These are phyloP conservation scores for Phocides pigmalion DNA, from an alignment of 1,140 invertebrate genomes.

Conservation along the genomic window DNA sequence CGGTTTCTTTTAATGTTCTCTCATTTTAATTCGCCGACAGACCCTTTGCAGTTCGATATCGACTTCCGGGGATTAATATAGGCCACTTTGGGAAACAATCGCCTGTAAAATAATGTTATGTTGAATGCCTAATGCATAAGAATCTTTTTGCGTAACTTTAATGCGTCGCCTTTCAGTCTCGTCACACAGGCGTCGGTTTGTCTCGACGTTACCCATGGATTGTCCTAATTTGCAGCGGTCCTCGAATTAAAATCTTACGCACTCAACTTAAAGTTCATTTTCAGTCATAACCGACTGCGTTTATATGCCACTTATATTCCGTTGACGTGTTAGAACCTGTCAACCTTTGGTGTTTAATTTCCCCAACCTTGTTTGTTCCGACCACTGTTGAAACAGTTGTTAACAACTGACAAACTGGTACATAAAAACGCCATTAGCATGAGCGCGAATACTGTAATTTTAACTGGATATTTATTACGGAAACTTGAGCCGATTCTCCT, in stretches of 20 bases:
- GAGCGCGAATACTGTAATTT: background rate
- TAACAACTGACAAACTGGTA: background rate
- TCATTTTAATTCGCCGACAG: too few relatives aligned
- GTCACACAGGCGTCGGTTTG: conserved; percentile 1
- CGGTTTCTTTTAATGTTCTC: too few relatives aligned
- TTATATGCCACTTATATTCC: background rate
- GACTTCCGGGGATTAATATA: too few relatives aligned
- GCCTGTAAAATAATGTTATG: too few relatives aligned
- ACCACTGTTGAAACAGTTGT: background rate
- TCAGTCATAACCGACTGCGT: background rate
- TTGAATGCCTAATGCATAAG: background rate
- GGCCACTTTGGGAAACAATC: too few relatives aligned
- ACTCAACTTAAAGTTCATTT: background rate
- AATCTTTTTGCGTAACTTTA: background rate
- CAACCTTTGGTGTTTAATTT: background rate
- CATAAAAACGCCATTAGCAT: background rate
- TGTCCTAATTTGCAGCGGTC: conserved; percentile 3
- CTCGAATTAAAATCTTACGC: background rate
- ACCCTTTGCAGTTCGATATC: too few relatives aligned
- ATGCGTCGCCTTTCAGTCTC: conserved; percentile 15
- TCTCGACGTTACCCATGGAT: conserved; percentile 6
- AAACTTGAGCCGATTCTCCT: background rate
- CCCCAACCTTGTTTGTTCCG: background rate
- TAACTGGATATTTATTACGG: background rate
- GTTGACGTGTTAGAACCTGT: background rate